A percentile compares a stretch with the other conserved stretches of the same genome.
phyloP scores from a whole-genome alignment of 2,888 invertebrate species.

The Craniophora ligustri region DNA sequence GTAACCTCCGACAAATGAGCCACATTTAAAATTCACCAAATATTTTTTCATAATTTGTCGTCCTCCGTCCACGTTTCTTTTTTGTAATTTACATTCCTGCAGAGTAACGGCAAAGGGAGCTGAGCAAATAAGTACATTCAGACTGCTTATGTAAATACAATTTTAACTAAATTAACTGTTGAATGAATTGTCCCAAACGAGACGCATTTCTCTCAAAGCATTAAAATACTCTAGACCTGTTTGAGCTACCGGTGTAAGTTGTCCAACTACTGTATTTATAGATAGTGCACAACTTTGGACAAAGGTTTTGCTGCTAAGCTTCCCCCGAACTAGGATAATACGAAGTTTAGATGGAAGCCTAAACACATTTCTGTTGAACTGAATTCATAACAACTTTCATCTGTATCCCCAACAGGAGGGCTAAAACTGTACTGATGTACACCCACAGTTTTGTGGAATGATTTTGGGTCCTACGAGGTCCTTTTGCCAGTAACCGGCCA shows the following conservation, averaged over 20 bases:
- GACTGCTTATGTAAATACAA: constrained; percentile 47
- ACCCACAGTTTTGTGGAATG: too few species aligned
- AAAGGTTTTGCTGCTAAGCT: constrained; percentile 46
- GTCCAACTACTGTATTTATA: constrained; percentile 27
- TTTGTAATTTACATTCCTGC: constrained; percentile 55
- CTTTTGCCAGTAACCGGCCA: too few species aligned
- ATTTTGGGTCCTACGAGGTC: too few species aligned
- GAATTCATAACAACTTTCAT: constrained; percentile 1
- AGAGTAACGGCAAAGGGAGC: constrained; percentile 18
- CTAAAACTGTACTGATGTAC: too few species aligned
- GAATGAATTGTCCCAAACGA: constrained; percentile 29
- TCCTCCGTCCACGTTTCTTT: constrained; percentile 39
- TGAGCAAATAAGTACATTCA: constrained; percentile 46
- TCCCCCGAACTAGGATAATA: constrained; percentile 27
- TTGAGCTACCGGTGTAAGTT: constrained; percentile 19
- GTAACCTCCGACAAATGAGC: constrained; percentile 34
- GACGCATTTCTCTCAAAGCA: constrained; percentile 23
- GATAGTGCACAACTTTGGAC: constrained; percentile 33
- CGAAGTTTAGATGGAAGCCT: constrained; percentile 29
- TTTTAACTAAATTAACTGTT: constrained; percentile 33
- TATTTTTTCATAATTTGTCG: constrained; percentile 27
- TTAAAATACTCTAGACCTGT: constrained; percentile 33
- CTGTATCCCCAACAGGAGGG: too few species aligned
- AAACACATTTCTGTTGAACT: constrained; percentile 19
- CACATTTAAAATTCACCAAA: constrained; percentile 32